Evolutionary conservation across 2,888 invertebrate genomes (phyloP).

Genomic region (Xanthia icteritia): DNA sequence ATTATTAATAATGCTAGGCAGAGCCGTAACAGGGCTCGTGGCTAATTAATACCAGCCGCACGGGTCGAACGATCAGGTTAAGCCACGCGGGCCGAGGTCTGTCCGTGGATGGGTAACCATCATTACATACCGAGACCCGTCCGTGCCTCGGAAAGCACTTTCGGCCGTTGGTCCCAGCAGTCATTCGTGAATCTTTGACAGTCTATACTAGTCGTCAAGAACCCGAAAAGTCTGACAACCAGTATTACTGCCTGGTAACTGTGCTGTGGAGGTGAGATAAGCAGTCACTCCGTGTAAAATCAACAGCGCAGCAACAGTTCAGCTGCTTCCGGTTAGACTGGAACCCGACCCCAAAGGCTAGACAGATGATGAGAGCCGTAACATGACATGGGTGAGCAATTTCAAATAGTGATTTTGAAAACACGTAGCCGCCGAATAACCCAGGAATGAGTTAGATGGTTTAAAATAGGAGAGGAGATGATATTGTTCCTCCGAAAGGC

Average conservation of each 20-base stretch:
- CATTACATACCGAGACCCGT: not conserved
- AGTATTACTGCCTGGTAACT: not conserved
- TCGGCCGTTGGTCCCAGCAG: not conserved
- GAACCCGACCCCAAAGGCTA: not conserved
- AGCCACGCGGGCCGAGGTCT: not conserved
- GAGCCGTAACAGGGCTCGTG: not conserved
- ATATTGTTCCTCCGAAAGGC: not conserved
- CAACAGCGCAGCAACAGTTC: too few relatives aligned
- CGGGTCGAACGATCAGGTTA: not conserved
- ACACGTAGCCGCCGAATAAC: not conserved
- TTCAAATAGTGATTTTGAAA: not conserved
- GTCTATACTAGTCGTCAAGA: not conserved
- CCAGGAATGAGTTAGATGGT: not conserved
- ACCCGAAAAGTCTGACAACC: not conserved
- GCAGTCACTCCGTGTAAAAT: not conserved
- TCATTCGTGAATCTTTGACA: not conserved
- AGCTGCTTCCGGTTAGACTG: not conserved
- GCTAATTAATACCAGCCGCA: too few relatives aligned
- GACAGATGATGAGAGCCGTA: not conserved
- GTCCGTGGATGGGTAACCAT: too few relatives aligned
- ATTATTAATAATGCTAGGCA: not conserved
- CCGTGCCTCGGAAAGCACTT: not conserved
- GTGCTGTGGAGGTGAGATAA: not conserved
- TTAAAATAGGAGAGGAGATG: not conserved
- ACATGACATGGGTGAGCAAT: not conserved